Percentiles rank a stretch among this genome's conserved stretches.
These are phyloP conservation scores for Helicoverpa assulta DNA, from an alignment of 2,888 invertebrate genomes.

Conservation along the genomic window DNA sequence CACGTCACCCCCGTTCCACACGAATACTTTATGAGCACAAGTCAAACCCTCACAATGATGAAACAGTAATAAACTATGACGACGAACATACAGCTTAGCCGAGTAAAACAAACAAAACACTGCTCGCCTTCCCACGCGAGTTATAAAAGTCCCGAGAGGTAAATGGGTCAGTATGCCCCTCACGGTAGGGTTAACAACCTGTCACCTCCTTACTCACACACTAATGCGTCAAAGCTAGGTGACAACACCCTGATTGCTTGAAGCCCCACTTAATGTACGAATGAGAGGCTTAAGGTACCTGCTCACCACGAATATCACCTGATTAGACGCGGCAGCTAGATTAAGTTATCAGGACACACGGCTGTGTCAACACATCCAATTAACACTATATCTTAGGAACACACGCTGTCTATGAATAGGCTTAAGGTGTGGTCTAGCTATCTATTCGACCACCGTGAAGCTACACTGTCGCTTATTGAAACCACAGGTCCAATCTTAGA, in stretches of 20 bases:
- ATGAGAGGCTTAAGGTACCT: constrained; percentile 31
- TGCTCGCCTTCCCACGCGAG: constrained; percentile 37
- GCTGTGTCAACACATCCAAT: constrained; percentile 45
- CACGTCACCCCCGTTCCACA: not conserved
- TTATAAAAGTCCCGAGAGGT: constrained; percentile 46
- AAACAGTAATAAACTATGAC: constrained; percentile 28
- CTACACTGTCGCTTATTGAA: constrained; percentile 27
- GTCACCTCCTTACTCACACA: constrained; percentile 34
- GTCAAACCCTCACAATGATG: constrained; percentile 15
- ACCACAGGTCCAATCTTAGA: constrained; percentile 38
- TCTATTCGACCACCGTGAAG: constrained; percentile 5
- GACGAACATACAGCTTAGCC: constrained; percentile 19
- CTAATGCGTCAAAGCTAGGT: constrained; percentile 43
- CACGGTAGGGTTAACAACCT: constrained; percentile 48
- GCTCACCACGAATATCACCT: constrained; percentile 10
- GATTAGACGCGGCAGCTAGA: constrained; percentile 42
- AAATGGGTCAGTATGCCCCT: constrained; percentile 51
- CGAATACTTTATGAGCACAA: constrained; percentile 12
- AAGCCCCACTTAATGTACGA: constrained; percentile 27
- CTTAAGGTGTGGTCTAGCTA: constrained; percentile 23
- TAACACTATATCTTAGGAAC: constrained; percentile 28
- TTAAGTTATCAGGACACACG: constrained; percentile 43
- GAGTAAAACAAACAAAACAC: constrained; percentile 35
- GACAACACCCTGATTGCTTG: constrained; percentile 45
- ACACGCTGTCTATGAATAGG: constrained; percentile 37